These are phyloP conservation scores for Cyclophora albipunctata DNA, from an alignment of 2,888 invertebrate species.

Conservation along the genomic window DNA sequence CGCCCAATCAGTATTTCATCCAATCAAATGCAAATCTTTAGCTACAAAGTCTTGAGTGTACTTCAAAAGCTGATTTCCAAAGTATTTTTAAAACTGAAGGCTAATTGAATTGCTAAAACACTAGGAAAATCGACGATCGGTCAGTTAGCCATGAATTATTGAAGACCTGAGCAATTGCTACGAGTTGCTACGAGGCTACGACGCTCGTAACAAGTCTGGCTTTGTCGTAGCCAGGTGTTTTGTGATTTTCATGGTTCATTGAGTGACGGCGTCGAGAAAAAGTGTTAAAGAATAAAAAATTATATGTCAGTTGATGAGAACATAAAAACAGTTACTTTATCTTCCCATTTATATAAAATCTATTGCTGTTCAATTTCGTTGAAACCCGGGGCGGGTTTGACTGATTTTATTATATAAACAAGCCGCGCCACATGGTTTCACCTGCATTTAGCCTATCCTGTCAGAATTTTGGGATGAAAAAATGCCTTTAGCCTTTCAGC, in stretches of 20 bases:
- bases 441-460: too few species aligned
- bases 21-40: constrained; percentile 19
- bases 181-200: not conserved
- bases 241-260: constrained; percentile 9
- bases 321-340: too few species aligned
- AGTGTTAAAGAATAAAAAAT: too few species aligned
- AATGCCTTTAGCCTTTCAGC: too few species aligned
- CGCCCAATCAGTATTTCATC: constrained; percentile 2
- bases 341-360: too few species aligned
- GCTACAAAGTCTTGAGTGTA: constrained; percentile 18
- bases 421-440: too few species aligned
- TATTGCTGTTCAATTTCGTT: too few species aligned
- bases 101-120: constrained; percentile 50
- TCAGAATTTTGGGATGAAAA: too few species aligned
- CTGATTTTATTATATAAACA: too few species aligned
- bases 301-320: too few species aligned
- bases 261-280: constrained; percentile 1
- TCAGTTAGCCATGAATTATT: constrained; percentile 40
- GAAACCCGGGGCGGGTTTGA: too few species aligned
- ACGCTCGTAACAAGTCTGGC: constrained; percentile 1
- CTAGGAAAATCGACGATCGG: constrained; percentile 31
- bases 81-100: constrained; percentile 27
- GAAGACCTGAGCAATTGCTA: constrained; percentile 9
- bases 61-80: constrained; percentile 21
- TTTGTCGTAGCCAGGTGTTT: constrained; percentile 12